Percentiles rank a stretch among this genome's conserved stretches.
Evolutionary conservation across 2,888 invertebrate species (phyloP).

Genomic region (Chymomyza fuscimana): DNA sequence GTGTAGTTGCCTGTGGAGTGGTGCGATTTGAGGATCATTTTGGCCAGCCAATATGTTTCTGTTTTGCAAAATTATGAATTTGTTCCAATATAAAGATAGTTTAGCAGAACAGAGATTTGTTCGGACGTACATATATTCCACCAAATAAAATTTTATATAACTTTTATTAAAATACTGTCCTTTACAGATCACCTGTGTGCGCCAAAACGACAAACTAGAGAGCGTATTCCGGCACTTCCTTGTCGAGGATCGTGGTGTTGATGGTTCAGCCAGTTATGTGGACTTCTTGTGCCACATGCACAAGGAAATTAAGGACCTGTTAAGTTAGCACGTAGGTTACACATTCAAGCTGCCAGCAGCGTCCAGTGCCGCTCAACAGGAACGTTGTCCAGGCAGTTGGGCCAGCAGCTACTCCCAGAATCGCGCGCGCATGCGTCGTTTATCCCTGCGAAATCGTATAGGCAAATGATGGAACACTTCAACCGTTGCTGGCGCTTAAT

Average conservation of each 20-base stretch:
- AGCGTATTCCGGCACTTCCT: constrained; percentile 96
- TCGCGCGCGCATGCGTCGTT: constrained; percentile 74
- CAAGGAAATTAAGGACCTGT: constrained; percentile 95
- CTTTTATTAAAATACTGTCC: neutral
- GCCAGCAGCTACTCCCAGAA: constrained; percentile 78
- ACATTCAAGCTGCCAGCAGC: constrained; percentile 49
- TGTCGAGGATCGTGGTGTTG: constrained; percentile 94
- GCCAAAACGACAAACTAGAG: constrained; percentile 97
- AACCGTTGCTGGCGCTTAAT: neutral
- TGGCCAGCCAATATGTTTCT: no score
- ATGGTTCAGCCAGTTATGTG: constrained; percentile 95
- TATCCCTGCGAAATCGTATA: constrained; percentile 58
- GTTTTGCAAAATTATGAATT: neutral
- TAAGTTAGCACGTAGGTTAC: constrained; percentile 80
- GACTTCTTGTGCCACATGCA: constrained; percentile 99
- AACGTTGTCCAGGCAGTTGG: constrained; percentile 40
- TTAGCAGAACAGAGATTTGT: no score
- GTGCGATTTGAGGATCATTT: no score
- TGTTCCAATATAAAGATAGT: no score
- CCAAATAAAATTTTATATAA: no score
- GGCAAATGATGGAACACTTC: constrained; percentile 42
- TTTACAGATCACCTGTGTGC: constrained; percentile 92
- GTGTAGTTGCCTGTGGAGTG: no score
- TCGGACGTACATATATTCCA: no score
- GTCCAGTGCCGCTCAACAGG: constrained; percentile 29